Base-by-base conservation (phyloP, 2,888 invertebrate species). In the Elysia crispata region DNA sequence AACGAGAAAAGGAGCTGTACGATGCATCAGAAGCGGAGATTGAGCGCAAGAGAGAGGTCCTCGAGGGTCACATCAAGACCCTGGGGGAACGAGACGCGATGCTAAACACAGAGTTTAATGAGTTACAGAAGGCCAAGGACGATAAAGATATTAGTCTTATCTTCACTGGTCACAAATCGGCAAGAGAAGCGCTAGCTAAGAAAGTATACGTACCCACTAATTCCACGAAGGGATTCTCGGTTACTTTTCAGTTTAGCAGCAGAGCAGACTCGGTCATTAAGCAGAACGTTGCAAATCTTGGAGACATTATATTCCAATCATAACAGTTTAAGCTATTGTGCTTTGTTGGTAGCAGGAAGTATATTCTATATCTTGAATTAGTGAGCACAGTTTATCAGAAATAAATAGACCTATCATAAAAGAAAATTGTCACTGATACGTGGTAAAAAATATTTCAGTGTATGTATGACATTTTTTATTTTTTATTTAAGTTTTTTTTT, bases 161-260 rank as follows among this genome's bases (percentile, higher is more conserved):
- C 85, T 89, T 89, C 80, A 87, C 85, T 41, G 86, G 87, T n/a
- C 88, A 90, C 77, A 86, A 88, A 80, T 82, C 81, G 18, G 87
- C 88, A 0, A 82, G 86, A 50, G 87, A 89, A 23, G 85, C 86
- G 23, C 81, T 90, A 30, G 81, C 82, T 18, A 83, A 84, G n/a
- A 83, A 86, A 76, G 86, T 88, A 1, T 73, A 86, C 41, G 85
- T 89, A 28, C 88, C 87, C 3, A 86, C 87, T 1, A 85, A 87
- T 57, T 85, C 86, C 11, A 85, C 86, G 5, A 85, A 87, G 72
- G 88, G 87, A 72, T 89, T 89, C 80, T 85, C 87, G 5, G 88
- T 89, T 23, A 87, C 87, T 50, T 89, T 89, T 57, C 87, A 88
- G 85, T 89, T 88, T 74, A 88, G 87, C 82, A 86, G 87, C 31